Percentiles rank a stretch among this genome's conserved stretches.
These are phyloP conservation scores for Limnephilus marmoratus DNA, from an alignment of 2,888 invertebrate genomes.

Conservation along the genomic window DNA sequence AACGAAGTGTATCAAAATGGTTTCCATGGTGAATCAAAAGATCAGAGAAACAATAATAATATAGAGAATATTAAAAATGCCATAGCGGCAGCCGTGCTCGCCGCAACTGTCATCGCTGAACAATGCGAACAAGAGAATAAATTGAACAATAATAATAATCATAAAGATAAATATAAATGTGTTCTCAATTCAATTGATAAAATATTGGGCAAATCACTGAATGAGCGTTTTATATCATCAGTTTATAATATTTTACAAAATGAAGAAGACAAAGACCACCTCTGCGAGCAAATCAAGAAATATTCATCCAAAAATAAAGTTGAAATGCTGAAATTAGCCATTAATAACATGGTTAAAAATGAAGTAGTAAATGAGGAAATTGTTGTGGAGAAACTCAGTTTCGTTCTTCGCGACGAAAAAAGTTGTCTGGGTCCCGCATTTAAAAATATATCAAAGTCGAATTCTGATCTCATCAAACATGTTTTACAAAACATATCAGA, in stretches of 20 bases:
- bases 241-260: constrained; percentile 76
- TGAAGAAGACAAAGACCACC: constrained; percentile 75
- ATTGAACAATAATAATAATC: constrained; percentile 73
- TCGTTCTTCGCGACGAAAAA: constrained; percentile 80
- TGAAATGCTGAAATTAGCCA: constrained; percentile 79
- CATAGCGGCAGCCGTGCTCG: constrained; percentile 76
- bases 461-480: constrained; percentile 79
- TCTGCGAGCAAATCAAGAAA: constrained; percentile 76
- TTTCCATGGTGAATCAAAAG: constrained; percentile 68
- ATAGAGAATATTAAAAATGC: constrained; percentile 77
- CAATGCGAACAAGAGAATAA: constrained; percentile 72
- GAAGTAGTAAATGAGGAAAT: constrained; percentile 77
- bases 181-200: constrained; percentile 77
- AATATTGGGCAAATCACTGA: constrained; percentile 75
- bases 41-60: constrained; percentile 70
- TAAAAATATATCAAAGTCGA: constrained; percentile 80
- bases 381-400: constrained; percentile 80
- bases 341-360: constrained; percentile 73
- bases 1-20: constrained; percentile 5
- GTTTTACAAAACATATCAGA: constrained; percentile 80
- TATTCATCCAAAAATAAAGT: constrained; percentile 79
- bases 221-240: constrained; percentile 74
- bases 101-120: constrained; percentile 76
- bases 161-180: constrained; percentile 75
- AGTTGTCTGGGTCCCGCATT: constrained; percentile 81